Evolutionary conservation across 2,113 vertebrate genomes (phyloP).

Genomic region (Callipepla squamata): DNA sequence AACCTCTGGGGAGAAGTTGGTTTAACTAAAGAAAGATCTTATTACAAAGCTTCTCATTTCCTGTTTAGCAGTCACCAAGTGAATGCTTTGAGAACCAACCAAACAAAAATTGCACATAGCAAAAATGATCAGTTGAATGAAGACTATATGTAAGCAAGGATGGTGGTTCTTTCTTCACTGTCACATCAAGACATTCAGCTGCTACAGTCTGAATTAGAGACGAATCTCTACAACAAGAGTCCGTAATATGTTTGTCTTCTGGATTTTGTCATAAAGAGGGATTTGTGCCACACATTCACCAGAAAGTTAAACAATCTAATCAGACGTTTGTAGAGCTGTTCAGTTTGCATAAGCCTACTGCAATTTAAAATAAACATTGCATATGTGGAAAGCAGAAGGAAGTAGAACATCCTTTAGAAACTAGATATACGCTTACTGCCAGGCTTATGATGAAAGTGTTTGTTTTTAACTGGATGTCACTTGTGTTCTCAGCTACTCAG

Average conservation of each 20-base stretch:
- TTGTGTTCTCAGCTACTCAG: not conserved
- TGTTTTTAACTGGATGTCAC: not conserved
- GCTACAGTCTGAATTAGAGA: not conserved
- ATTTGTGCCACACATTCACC: not conserved
- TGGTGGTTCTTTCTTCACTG: not conserved
- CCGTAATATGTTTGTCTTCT: not conserved
- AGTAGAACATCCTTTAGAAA: slow-evolving; percentile 22
- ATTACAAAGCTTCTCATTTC: not conserved
- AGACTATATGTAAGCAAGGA: not conserved
- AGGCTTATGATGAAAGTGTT: not conserved
- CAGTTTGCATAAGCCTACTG: not conserved
- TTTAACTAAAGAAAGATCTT: not conserved
- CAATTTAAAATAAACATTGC: slow-evolving; percentile 49
- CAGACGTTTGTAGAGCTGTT: slow-evolving; percentile 28
- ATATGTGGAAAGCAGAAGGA: slow-evolving; percentile 12
- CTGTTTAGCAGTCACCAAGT: not conserved
- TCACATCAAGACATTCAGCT: not conserved
- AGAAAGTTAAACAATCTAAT: slow-evolving; percentile 49
- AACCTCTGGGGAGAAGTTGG: not conserved
- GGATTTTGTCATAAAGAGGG: slow-evolving; percentile 14
- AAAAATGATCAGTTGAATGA: not conserved
- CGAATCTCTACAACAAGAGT: not conserved
- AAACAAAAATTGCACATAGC: not conserved
- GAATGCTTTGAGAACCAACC: not conserved
- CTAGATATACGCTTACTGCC: not conserved